Conservation (phyloP, 2,797 vertebrate species). For the Helarctos malayanus region DNA sequence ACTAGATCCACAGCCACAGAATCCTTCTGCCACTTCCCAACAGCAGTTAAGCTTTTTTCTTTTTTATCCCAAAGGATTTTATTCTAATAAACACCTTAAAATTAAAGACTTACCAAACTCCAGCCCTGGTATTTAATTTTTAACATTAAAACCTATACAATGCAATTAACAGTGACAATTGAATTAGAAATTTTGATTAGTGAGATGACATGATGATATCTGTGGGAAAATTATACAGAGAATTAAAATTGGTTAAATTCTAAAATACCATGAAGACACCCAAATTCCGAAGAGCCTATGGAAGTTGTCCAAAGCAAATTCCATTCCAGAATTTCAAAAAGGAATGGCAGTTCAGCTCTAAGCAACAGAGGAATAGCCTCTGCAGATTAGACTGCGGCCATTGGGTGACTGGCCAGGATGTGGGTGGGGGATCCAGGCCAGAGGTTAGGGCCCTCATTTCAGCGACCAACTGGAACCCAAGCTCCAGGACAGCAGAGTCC, state of each 20-base stretch:
- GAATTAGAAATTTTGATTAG: background rate
- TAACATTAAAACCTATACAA: background rate
- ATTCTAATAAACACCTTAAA: slow-evolving; percentile 42
- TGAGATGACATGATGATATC: background rate
- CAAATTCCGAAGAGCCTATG: background rate
- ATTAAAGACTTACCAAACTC: slow-evolving; percentile 26
- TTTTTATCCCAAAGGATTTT: background rate
- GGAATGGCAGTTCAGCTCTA: background rate
- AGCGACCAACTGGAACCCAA: background rate
- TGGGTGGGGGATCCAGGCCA: background rate
- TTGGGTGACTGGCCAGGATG: no score
- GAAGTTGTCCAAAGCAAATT: background rate
- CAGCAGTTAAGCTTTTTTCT: background rate
- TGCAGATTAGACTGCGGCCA: background rate
- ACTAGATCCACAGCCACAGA: background rate
- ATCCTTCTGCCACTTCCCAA: background rate
- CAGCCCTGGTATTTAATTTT: background rate
- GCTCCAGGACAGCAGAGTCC: background rate
- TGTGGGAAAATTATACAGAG: background rate
- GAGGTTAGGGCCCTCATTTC: background rate
- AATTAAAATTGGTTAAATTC: slow-evolving; percentile 39
- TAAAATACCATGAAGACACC: background rate
- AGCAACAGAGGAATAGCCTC: background rate
- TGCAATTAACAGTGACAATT: background rate
- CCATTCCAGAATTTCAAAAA: slow-evolving; percentile 20